Percentiles rank a stretch among this genome's conserved stretches.
These are phyloP conservation scores for Buathra laborator DNA, from an alignment of 2,888 invertebrate species.

Conservation along the genomic window DNA sequence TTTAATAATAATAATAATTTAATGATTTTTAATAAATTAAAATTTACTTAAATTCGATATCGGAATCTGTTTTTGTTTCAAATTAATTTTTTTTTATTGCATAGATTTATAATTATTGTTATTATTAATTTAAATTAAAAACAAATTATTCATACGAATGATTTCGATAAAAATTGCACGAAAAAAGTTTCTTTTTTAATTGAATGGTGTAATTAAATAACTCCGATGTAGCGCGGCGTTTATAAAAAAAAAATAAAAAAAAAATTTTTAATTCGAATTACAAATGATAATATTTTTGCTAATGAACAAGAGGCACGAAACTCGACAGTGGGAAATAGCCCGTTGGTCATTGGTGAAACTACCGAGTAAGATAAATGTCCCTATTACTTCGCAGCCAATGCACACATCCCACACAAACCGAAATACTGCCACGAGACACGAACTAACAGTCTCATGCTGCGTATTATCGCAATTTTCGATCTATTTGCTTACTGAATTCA, in stretches of 20 bases:
- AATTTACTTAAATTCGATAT: neutral
- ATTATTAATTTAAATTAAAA: too few relatives aligned
- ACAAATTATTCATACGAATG: too few relatives aligned
- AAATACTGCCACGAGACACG: slow-evolving; percentile 20
- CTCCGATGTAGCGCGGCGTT: neutral
- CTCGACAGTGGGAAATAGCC: neutral
- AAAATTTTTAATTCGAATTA: neutral
- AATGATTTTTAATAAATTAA: too few relatives aligned
- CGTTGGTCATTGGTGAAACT: neutral
- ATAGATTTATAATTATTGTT: too few relatives aligned
- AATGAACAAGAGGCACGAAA: neutral
- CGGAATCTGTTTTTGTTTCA: too few relatives aligned
- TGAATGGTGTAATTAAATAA: neutral
- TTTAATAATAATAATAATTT: neutral
- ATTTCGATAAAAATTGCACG: too few relatives aligned
- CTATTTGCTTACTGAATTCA: slow-evolving; percentile 2
- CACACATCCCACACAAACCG: neutral
- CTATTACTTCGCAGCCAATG: slow-evolving; percentile 3
- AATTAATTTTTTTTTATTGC: too few relatives aligned
- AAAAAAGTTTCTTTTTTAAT: neutral
- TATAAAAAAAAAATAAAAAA: neutral
- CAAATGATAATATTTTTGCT: neutral
- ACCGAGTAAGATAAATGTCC: neutral
- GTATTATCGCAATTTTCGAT: slow-evolving; percentile 1
- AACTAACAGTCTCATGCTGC: neutral